Evolutionary conservation across 2,797 vertebrate genomes (phyloP).

Genomic region (Silurus lanzhouensis): DNA sequence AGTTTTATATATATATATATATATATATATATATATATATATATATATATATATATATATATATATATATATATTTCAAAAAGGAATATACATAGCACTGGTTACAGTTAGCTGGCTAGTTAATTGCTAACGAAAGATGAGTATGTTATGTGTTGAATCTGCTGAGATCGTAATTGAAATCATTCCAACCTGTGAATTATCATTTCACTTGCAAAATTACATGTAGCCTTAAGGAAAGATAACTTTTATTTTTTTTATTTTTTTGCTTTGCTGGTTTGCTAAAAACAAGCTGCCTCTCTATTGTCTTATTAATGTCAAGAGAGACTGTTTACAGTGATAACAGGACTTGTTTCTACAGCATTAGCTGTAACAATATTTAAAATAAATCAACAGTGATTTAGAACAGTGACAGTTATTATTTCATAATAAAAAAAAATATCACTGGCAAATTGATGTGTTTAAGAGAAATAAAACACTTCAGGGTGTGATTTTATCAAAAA

Average conservation of each 20-base stretch:
- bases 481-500: not conserved
- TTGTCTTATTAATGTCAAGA: not conserved
- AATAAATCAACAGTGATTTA: not conserved
- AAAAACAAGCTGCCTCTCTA: not conserved
- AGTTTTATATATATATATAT: no score
- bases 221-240: not conserved
- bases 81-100: not conserved
- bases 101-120: no score
- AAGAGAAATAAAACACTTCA: not conserved
- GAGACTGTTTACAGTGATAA: not conserved
- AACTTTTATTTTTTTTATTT: no score
- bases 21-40: no score
- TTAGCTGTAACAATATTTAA: not conserved
- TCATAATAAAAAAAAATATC: not conserved
- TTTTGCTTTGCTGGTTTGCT: not conserved
- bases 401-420: not conserved
- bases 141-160: not conserved
- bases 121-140: no score
- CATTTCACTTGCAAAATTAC: not conserved
- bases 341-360: not conserved
- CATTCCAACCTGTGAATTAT: not conserved
- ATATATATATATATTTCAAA: no score
- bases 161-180: not conserved
- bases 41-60: no score
- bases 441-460: not conserved